Percentiles rank a stretch among this genome's conserved stretches.
Evolutionary conservation across 2,888 invertebrate species (phyloP).

Genomic region (Keiferia lycopersicella): DNA sequence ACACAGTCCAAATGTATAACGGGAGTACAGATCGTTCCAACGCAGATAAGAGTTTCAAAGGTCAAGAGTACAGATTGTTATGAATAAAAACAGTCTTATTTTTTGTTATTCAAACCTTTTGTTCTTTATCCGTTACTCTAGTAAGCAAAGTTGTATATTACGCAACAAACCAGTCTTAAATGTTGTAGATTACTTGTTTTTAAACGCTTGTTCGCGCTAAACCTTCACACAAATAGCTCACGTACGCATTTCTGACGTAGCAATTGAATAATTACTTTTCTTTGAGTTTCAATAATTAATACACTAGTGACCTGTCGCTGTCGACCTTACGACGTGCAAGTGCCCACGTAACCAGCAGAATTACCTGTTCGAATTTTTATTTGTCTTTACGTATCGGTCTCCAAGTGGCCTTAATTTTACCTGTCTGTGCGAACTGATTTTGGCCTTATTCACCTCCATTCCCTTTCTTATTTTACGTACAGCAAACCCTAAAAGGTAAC

Average conservation of each 20-base stretch:
- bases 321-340: constrained; percentile 7
- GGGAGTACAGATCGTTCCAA: too few species aligned
- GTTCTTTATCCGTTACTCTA: background rate
- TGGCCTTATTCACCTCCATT: background rate
- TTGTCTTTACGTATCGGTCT: background rate
- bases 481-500: too few species aligned
- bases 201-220: background rate
- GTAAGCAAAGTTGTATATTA: too few species aligned
- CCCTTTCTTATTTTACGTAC: background rate
- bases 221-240: background rate
- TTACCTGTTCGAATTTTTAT: constrained; percentile 2
- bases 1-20: too few species aligned
- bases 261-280: constrained; percentile 14
- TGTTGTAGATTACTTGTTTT: background rate
- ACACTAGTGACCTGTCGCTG: constrained; percentile 2
- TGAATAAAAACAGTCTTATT: too few species aligned
- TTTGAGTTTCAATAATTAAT: constrained; percentile 9
- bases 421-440: constrained; percentile 2
- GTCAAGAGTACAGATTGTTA: too few species aligned
- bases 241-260: constrained; percentile 2
- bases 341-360: background rate
- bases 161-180: background rate
- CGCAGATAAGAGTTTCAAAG: too few species aligned
- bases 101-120: background rate
- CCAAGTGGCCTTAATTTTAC: constrained; percentile 2